Conservation (phyloP, 2,888 invertebrate genomes). For the Melangyna quadrimaculata region DNA sequence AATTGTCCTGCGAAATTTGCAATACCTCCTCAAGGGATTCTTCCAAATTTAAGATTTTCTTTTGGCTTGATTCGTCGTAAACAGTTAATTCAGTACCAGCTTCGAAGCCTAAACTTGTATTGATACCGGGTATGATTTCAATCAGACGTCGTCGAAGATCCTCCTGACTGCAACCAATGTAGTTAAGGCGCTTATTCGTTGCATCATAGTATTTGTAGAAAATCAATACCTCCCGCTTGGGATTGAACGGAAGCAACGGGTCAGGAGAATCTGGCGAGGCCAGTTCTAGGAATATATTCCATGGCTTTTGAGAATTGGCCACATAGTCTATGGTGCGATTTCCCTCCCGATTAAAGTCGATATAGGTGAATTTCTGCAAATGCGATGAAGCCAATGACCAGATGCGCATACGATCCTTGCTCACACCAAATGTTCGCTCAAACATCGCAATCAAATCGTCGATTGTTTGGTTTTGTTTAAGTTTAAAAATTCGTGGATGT, state of each 20-base stretch:
- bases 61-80: conserved; percentile 87
- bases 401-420: conserved; percentile 92
- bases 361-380: conserved; percentile 88
- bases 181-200: conserved; percentile 94
- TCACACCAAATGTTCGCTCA: conserved; percentile 94
- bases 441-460: conserved; percentile 92
- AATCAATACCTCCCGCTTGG: conserved; percentile 87
- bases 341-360: conserved; percentile 91
- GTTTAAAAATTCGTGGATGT: conserved; percentile 91
- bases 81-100: conserved; percentile 92
- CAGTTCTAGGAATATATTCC: conserved; percentile 94
- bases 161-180: conserved; percentile 95
- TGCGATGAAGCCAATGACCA: conserved; percentile 92
- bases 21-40: conserved; percentile 93
- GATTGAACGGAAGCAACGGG: conserved; percentile 92
- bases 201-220: conserved; percentile 91
- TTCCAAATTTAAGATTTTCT: conserved; percentile 77
- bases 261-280: conserved; percentile 89
- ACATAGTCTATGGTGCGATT: conserved; percentile 83
- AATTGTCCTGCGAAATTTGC: conserved; percentile 84
- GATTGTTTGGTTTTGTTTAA: conserved; percentile 93
- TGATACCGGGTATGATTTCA: conserved; percentile 92
- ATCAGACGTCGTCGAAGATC: conserved; percentile 91
- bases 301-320: conserved; percentile 89
- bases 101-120: conserved; percentile 93